These are phyloP conservation scores for Cyprinodon brontotheroides DNA, from an alignment of 2,113 vertebrate species.

Conservation along the genomic window DNA sequence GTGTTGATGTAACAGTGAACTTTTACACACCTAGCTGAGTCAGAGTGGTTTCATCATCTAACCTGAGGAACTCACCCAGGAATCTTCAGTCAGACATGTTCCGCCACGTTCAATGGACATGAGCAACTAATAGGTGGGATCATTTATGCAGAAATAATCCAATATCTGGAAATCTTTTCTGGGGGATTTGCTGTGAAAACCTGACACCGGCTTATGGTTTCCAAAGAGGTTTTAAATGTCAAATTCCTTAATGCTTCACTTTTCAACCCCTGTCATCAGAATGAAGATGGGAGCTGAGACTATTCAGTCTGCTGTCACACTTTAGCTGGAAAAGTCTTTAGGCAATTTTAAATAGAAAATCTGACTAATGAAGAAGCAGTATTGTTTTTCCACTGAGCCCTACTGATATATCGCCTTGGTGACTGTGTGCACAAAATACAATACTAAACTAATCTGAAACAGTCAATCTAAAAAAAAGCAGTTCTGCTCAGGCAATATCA, in stretches of 20 bases:
- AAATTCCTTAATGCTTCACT: constrained; percentile 7
- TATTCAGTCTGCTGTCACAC: not conserved
- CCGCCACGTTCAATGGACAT: rapidly evolving
- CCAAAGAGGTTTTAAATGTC: constrained; percentile 1
- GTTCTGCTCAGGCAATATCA: too few relatives aligned
- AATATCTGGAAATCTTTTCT: not conserved
- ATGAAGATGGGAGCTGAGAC: not conserved
- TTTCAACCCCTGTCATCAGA: not conserved
- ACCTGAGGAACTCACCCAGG: not conserved
- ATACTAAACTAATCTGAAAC: too few relatives aligned
- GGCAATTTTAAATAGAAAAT: not conserved
- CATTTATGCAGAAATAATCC: not conserved
- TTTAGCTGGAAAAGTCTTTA: not conserved
- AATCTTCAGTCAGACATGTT: not conserved
- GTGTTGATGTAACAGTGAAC: not conserved
- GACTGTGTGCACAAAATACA: too few relatives aligned
- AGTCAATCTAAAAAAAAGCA: too few relatives aligned
- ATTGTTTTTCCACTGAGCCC: too few relatives aligned
- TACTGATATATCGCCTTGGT: too few relatives aligned
- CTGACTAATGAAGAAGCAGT: not conserved
- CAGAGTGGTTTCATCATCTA: not conserved
- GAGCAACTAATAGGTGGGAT: constrained; percentile 4
- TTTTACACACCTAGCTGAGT: constrained; percentile 12
- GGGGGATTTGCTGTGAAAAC: not conserved
- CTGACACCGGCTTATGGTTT: not conserved